These are phyloP conservation scores for Gallinago undulata DNA, from an alignment of 2,113 vertebrate species.

Conservation along the genomic window DNA sequence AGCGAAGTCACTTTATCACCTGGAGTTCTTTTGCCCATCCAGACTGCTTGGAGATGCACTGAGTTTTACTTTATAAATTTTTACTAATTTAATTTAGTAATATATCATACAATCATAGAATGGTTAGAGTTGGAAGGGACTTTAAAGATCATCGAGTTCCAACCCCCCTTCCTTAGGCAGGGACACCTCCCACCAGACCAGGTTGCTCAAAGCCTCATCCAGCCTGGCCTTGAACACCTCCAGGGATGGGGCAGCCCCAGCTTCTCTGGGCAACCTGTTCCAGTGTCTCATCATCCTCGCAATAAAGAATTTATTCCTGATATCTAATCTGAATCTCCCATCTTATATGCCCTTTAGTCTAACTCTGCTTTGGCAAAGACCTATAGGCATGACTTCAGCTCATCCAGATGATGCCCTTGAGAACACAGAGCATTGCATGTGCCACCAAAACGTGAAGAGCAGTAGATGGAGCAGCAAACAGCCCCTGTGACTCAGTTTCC, in stretches of 20 bases:
- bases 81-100: too few relatives aligned
- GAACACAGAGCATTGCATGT: background rate
- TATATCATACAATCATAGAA: background rate
- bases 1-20: background rate
- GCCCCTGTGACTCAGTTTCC: slow-evolving; percentile 2
- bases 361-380: background rate
- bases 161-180: fast-evolving
- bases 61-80: background rate
- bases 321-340: background rate
- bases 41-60: background rate
- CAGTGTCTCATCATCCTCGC: background rate
- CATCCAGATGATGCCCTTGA: background rate
- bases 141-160: background rate
- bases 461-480: background rate
- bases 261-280: fast-evolving
- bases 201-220: background rate
- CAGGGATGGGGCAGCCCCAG: background rate
- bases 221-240: fast-evolving
- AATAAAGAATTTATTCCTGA: background rate
- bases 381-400: background rate
- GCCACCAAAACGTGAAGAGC: background rate
- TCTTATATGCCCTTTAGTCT: background rate
- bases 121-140: background rate
- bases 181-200: background rate
- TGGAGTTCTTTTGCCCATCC: background rate